Evolutionary conservation across 35 echinoderm and acorn worm species (phyloP).

Genomic region (Eucidaris tribuloides): DNA sequence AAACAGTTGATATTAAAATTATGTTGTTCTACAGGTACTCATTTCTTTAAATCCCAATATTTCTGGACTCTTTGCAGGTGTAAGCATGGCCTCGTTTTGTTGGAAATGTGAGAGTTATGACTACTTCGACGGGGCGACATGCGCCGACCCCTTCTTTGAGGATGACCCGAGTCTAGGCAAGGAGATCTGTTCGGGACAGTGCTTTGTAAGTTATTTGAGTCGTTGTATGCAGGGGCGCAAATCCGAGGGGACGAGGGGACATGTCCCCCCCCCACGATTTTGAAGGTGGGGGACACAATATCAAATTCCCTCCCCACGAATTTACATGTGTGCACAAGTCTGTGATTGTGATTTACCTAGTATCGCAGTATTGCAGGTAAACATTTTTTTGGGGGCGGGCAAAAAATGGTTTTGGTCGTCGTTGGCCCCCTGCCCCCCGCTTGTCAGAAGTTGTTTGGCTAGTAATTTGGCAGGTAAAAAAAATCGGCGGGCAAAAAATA

Average conservation of each 20-base stretch:
- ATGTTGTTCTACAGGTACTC: no score
- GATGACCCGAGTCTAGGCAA: conserved; percentile 22
- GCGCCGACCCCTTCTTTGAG: conserved; percentile 16
- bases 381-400: not conserved
- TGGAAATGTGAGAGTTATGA: conserved; percentile 14
- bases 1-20: no score
- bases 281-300: not conserved
- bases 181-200: conserved; percentile 21
- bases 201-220: conserved; percentile 55
- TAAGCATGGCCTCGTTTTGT: not conserved
- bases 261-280: not conserved
- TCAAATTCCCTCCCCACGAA: not conserved
- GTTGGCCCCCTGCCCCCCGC: no score
- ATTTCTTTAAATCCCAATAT: no score
- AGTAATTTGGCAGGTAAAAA: no score
- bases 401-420: no score
- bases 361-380: not conserved
- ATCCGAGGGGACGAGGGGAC: no score
- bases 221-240: no score
- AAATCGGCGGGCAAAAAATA: no score
- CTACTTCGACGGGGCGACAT: not conserved
- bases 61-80: not conserved
- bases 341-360: not conserved
- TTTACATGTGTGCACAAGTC: not conserved
- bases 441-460: no score